Evolutionary conservation across 1,140 invertebrate genomes (phyloP), one percentile per base, ranked within the genome.

Genomic region (Drosophila tristis): DNA sequence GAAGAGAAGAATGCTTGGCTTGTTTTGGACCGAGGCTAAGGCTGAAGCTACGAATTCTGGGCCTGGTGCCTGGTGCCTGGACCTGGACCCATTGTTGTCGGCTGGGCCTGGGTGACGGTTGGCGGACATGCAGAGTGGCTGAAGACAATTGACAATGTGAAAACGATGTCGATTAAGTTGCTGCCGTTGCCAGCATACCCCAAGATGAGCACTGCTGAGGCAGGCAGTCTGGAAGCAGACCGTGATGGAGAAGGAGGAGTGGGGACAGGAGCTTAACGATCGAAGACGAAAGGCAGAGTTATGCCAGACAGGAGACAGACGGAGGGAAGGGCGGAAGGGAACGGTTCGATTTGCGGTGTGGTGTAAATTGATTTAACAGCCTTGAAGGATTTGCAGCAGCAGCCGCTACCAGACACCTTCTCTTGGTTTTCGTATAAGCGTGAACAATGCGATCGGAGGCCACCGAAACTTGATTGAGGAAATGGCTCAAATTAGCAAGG

Each of bases 111-210:
- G 80, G 80, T 78, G 80, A 82, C 79, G 80, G 80, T 79, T 82
- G 74, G 74, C 78, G 74, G 82, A 82, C 81, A 87, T 86, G 81
- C 84, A 87, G 79, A 87, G 81, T 82, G 82, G 62, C 62, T 74
- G 70, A 67, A 86, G 78, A 87, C 81, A 87, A 86, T 86, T 86
- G 81, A 86, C 81, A 86, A 86, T 86, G 81, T 86, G 81, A 82
- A 86, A 87, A 86, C 81, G 81, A 85, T 85, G 81, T 87, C 81
- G 81, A 86, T 86, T 86, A 86, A 86, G 81, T 87, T 86, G 81
- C 81, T 86, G 81, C 81, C 65, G 80, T 80, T 65, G 66, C 75
- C 74, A 39, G 74, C 73, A 68, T 74, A 62, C 67, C 31, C 35
- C 13, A 39, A 39, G 35, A 5, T 51, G 20, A 26, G 51, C 16